phyloP scores from a whole-genome alignment of 2,888 invertebrate genomes.

The Smittia sp. region DNA sequence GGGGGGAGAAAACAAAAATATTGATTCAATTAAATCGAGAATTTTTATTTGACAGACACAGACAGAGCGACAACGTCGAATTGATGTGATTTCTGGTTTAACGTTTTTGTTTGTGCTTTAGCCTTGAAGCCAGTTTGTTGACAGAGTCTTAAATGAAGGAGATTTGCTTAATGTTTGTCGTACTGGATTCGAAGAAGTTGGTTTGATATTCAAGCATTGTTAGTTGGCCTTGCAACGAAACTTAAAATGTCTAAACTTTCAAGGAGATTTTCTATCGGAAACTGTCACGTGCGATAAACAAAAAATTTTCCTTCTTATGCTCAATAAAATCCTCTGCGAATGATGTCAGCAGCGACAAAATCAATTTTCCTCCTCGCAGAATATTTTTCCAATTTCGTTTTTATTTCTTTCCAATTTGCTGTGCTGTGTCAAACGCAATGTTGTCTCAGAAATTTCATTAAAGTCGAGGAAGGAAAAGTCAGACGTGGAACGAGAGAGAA shows the following conservation, averaged over 20 bases:
- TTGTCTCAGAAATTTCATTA: background rate
- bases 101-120: no score
- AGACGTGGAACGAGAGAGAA: no score
- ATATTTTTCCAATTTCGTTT: background rate
- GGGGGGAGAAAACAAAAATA: background rate
- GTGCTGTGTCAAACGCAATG: background rate
- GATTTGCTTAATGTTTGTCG: no score
- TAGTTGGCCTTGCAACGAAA: no score
- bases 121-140: no score
- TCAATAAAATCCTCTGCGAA: background rate
- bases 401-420: background rate
- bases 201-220: no score
- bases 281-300: background rate
- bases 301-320: background rate
- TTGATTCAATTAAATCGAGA: conserved; percentile 32
- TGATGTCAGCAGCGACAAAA: background rate
- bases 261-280: no score
- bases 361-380: background rate
- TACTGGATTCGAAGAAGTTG: no score
- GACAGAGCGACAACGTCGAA: conserved; percentile 19
- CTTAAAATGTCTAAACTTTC: no score
- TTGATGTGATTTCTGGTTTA: no score
- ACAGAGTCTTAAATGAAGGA: no score
- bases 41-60: conserved; percentile 37
- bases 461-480: no score